These are phyloP conservation scores for Isaurus tuberculatus DNA, from an alignment of 92 coral and sea anemone species.

Conservation along the genomic window DNA sequence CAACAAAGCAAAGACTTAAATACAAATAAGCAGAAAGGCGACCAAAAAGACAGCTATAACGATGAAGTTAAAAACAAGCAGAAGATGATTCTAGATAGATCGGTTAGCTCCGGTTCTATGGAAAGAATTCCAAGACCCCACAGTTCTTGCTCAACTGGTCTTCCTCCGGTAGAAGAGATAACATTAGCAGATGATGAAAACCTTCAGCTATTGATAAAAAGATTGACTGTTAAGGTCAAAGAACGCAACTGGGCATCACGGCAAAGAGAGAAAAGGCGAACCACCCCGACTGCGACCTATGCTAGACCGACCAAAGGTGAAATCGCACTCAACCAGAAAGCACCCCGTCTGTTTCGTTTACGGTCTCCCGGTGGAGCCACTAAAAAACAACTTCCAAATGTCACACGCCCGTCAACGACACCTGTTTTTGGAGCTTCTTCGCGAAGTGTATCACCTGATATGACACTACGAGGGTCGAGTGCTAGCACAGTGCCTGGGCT, in stretches of 20 bases:
- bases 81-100: background rate
- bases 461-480: slow-evolving; percentile 21
- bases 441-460: slow-evolving; percentile 11
- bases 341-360: slow-evolving; percentile 47
- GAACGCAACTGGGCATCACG: slow-evolving; percentile 49
- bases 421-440: background rate
- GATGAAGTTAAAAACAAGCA: background rate
- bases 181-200: background rate
- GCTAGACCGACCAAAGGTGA: slow-evolving; percentile 88
- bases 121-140: background rate
- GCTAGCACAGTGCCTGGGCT: slow-evolving; percentile 21
- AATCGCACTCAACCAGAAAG: slow-evolving; percentile 62
- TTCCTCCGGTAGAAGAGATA: slow-evolving; percentile 20
- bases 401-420: background rate
- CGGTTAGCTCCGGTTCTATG: background rate
- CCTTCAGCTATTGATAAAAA: slow-evolving; percentile 50
- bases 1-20: background rate
- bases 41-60: background rate
- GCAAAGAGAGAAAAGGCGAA: background rate
- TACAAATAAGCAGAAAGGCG: slow-evolving; percentile 15
- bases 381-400: background rate
- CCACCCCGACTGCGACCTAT: slow-evolving; percentile 65
- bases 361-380: background rate
- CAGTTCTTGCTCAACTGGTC: background rate
- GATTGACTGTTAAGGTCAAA: slow-evolving; percentile 63